phyloP scores from a whole-genome alignment of 2,113 vertebrate species.

The Struthio camelus region DNA sequence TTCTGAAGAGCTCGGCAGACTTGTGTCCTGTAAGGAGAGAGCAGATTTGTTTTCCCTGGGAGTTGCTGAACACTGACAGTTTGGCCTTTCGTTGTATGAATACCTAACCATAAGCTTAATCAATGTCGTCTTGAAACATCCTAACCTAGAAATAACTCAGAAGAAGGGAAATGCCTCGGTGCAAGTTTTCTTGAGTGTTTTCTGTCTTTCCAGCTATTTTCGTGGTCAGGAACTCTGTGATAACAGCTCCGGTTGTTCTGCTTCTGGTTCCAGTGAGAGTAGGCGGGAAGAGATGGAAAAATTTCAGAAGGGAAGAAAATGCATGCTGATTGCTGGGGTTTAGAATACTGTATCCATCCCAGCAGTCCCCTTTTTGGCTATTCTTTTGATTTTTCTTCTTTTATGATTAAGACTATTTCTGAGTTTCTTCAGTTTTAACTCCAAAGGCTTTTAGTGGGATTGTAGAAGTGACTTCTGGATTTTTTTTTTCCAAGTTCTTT shows the following conservation, averaged over 20 bases:
- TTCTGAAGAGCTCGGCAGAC: neutral
- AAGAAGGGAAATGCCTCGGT: neutral
- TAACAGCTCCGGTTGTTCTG: neutral
- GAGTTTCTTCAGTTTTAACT: neutral
- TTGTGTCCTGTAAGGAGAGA: neutral
- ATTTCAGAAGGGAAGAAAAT: neutral
- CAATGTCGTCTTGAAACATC: neutral
- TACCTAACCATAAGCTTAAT: neutral
- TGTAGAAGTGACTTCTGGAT: neutral
- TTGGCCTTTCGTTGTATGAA: neutral
- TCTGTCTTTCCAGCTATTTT: neutral
- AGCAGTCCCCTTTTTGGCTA: neutral
- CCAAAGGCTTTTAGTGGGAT: neutral
- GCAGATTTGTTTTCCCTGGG: neutral
- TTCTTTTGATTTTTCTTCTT: neutral
- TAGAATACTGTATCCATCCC: accelerated
- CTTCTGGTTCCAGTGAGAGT: neutral
- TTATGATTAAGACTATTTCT: neutral
- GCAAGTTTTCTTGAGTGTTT: neutral
- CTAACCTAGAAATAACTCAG: neutral
- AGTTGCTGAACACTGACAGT: neutral
- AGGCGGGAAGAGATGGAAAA: neutral
- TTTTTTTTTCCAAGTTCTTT: neutral
- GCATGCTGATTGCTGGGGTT: accelerated
- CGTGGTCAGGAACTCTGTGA: neutral